Evolutionary conservation across 2,888 invertebrate species (phyloP).

Genomic region (Trachelus stipa): DNA sequence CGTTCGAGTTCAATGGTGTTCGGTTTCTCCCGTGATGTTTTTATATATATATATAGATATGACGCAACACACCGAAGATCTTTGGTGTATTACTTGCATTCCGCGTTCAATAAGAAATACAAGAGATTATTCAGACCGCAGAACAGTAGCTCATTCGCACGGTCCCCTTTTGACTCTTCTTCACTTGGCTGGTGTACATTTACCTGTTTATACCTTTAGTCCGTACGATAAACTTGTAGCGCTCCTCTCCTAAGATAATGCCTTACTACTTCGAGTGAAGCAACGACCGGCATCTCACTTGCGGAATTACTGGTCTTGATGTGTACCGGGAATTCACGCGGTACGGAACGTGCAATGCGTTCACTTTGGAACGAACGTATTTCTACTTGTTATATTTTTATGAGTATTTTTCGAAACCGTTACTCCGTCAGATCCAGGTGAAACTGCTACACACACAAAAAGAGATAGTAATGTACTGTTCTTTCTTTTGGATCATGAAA

Average conservation of each 20-base stretch:
- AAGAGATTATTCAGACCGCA: slow-evolving; percentile 44
- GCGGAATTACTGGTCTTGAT: slow-evolving; percentile 41
- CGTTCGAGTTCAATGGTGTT: slow-evolving; percentile 42
- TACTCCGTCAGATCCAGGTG: not conserved
- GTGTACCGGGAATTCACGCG: slow-evolving; percentile 37
- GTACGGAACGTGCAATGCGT: slow-evolving; percentile 1
- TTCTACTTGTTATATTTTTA: not conserved
- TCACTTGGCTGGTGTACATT: slow-evolving; percentile 1
- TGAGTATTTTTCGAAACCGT: not conserved
- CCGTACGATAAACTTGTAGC: slow-evolving; percentile 43
- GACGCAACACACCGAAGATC: not conserved
- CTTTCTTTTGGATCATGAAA: not conserved
- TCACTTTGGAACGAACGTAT: not conserved
- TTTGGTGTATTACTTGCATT: slow-evolving; percentile 38
- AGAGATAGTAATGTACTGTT: not conserved
- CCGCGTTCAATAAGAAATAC: slow-evolving; percentile 52
- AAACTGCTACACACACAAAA: not conserved
- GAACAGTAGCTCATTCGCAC: slow-evolving; percentile 61
- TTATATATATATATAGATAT: not conserved
- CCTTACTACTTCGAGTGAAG: slow-evolving; percentile 43
- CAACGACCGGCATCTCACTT: slow-evolving; percentile 15
- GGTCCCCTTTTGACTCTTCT: slow-evolving; percentile 31
- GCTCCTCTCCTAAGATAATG: slow-evolving; percentile 34
- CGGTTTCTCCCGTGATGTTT: slow-evolving; percentile 36
- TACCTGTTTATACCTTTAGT: slow-evolving; percentile 27